These are phyloP conservation scores for Menura novaehollandiae DNA, from an alignment of 2,113 vertebrate genomes.

Conservation along the genomic window DNA sequence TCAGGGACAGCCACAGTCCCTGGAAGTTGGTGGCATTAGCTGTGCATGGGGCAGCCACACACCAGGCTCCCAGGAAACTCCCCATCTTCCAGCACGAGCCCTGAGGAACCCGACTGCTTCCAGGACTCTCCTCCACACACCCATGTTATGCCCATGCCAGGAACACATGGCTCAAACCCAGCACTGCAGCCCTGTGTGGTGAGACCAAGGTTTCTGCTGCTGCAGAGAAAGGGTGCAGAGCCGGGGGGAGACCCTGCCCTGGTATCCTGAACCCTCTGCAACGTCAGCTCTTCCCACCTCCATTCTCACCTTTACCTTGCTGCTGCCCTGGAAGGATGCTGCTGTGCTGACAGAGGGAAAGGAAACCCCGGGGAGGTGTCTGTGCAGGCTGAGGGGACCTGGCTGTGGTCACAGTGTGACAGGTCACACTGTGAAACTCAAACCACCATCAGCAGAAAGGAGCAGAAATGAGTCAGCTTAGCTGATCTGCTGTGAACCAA, in stretches of 20 bases:
- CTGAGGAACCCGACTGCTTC: neutral
- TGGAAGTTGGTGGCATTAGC: neutral
- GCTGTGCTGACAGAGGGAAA: neutral
- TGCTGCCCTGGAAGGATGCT: neutral
- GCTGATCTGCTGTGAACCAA: neutral
- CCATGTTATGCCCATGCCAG: fast-evolving
- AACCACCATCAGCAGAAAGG: neutral
- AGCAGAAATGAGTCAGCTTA: neutral
- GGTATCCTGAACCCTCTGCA: neutral
- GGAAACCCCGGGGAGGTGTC: neutral
- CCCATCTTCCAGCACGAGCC: neutral
- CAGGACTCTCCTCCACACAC: neutral
- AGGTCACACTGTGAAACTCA: neutral
- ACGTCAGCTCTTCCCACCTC: neutral
- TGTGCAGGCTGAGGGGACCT: neutral
- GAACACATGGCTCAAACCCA: fast-evolving
- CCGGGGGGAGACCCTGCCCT: neutral
- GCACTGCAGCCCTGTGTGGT: neutral
- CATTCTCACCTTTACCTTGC: neutral
- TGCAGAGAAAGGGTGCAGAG: neutral
- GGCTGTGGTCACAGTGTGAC: neutral
- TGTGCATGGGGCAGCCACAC: neutral
- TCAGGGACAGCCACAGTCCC: neutral
- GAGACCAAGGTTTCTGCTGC: neutral
- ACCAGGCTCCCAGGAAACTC: fast-evolving